Conservation (phyloP, 2,113 vertebrate genomes). For the Oncorhynchus tshawytscha region DNA sequence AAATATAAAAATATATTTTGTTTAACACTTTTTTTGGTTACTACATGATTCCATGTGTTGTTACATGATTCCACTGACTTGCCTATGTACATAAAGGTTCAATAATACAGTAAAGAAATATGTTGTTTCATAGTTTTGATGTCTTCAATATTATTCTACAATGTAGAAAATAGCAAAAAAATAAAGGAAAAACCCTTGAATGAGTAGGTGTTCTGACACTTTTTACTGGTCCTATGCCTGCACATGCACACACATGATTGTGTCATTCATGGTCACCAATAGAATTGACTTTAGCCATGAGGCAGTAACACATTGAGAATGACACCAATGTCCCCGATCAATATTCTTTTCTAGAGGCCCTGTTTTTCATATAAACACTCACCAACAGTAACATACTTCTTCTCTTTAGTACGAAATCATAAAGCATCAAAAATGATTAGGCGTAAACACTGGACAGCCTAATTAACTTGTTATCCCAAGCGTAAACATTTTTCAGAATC, state of each 20-base stretch:
- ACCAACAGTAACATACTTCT: conserved; percentile 60
- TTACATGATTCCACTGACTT: too few relatives aligned
- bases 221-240: not conserved
- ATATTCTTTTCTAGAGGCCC: conserved; percentile 14
- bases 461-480: not conserved
- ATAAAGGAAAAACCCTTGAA: too few relatives aligned
- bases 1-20: too few relatives aligned
- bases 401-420: not conserved
- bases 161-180: too few relatives aligned
- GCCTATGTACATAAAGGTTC: too few relatives aligned
- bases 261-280: conserved; percentile 49
- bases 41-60: too few relatives aligned
- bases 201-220: too few relatives aligned
- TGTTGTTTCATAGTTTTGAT: too few relatives aligned
- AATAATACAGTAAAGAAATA: too few relatives aligned
- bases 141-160: too few relatives aligned
- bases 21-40: too few relatives aligned
- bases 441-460: not conserved
- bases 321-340: conserved; percentile 51
- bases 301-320: conserved; percentile 52
- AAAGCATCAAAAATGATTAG: not conserved
- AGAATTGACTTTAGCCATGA: conserved; percentile 61
- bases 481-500: not conserved
- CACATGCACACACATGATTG: conserved; percentile 46
- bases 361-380: conserved; percentile 15